These are phyloP conservation scores for Diglossa cyanea DNA, from an alignment of 2,797 vertebrate genomes.

Conservation along the genomic window DNA sequence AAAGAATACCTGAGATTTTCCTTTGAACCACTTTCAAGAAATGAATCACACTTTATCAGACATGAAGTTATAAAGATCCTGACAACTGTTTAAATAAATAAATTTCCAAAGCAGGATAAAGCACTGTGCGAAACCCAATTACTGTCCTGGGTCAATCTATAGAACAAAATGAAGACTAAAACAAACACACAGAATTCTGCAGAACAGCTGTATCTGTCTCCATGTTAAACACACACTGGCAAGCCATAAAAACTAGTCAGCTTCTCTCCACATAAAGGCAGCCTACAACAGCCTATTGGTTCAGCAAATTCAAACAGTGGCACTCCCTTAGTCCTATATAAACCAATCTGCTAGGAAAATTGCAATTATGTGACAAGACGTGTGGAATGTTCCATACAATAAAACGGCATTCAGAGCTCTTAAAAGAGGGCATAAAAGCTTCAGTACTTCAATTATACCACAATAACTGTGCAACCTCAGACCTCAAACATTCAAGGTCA, in stretches of 20 bases:
- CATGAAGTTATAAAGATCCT: neutral
- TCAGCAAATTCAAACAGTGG: constrained; percentile 15
- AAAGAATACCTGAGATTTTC: constrained; percentile 9
- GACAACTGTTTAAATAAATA: constrained; percentile 39
- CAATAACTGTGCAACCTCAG: constrained; percentile 56
- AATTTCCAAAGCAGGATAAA: constrained; percentile 1
- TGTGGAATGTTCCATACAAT: constrained; percentile 47
- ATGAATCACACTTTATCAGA: constrained; percentile 1
- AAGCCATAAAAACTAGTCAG: constrained; percentile 19
- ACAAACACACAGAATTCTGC: neutral
- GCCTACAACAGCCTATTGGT: neutral
- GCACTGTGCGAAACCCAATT: constrained; percentile 1
- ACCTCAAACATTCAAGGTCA: constrained; percentile 59
- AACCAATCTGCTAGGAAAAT: constrained; percentile 31
- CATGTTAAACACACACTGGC: neutral
- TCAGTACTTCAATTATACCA: constrained; percentile 49
- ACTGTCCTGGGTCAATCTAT: neutral
- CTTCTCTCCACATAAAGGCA: neutral
- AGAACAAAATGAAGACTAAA: neutral
- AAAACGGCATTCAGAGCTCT: constrained; percentile 40
- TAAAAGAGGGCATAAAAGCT: constrained; percentile 46
- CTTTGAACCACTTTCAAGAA: constrained; percentile 41
- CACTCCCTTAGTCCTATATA: constrained; percentile 22
- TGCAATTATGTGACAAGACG: constrained; percentile 27
- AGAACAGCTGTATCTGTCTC: neutral